phyloP scores from a whole-genome alignment of 1,140 invertebrate species.

The Drosophila virilis region DNA sequence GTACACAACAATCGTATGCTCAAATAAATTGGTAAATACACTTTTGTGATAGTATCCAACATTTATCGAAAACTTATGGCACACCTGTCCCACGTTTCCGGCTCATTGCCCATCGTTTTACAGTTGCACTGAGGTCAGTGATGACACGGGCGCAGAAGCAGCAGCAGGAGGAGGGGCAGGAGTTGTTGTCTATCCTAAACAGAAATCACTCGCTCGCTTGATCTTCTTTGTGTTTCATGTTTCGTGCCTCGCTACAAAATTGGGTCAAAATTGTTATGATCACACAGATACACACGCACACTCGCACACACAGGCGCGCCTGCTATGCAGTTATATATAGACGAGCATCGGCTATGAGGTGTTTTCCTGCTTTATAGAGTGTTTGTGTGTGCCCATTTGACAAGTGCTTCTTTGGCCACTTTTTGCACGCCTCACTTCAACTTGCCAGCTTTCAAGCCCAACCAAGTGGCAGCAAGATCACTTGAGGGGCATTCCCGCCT shows the following conservation, averaged over 20 bases:
- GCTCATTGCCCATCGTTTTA: slow-evolving; percentile 65
- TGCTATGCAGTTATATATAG: slow-evolving; percentile 79
- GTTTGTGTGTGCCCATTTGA: slow-evolving; percentile 64
- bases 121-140: slow-evolving; percentile 75
- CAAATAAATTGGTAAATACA: not conserved
- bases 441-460: slow-evolving; percentile 9
- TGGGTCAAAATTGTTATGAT: slow-evolving; percentile 84
- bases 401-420: slow-evolving; percentile 48
- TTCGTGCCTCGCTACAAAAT: slow-evolving; percentile 64
- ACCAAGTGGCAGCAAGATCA: slow-evolving; percentile 11
- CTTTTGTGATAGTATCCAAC: not conserved
- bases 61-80: not conserved
- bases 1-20: not conserved
- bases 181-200: slow-evolving; percentile 14
- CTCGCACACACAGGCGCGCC: slow-evolving; percentile 27
- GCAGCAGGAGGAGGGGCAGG: slow-evolving; percentile 49
- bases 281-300: slow-evolving; percentile 54
- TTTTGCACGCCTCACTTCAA: slow-evolving; percentile 50
- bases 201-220: slow-evolving; percentile 53
- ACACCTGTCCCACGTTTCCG: slow-evolving; percentile 44
- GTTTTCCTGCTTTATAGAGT: slow-evolving; percentile 65
- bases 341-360: slow-evolving; percentile 52
- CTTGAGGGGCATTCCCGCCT: slow-evolving; percentile 4
- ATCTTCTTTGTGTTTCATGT: slow-evolving; percentile 40
- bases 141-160: slow-evolving; percentile 36